Evolutionary conservation across 2,888 invertebrate species (phyloP), one percentile per base, ranked within the genome.

Genomic region (Formica aserva): DNA sequence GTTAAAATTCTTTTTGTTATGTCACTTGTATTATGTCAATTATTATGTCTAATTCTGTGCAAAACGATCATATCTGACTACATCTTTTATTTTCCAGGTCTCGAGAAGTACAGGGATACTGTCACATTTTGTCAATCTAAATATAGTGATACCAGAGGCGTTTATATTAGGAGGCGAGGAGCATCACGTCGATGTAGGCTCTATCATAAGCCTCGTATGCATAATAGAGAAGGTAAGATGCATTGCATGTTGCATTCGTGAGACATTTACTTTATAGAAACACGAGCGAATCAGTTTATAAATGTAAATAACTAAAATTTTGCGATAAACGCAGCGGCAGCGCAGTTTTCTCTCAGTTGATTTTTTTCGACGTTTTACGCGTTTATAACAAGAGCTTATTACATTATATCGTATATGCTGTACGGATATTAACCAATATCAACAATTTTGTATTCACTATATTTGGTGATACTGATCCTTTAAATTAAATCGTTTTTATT

Each of bases 181-280:
- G 95, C 97, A 98, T 95, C 98, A 98, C 95, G 98, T 98, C 87
- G 98, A 98, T 95, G 97, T 97, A 93, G 98, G 98, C 93, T 98
- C 98, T 95, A 97, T 98, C 93, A 98, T 98, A 95, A 98, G 97
- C 95, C 97, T 98, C 93, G 98, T 97, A 91, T 98, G 98, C 96
- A 97, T 98, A 94, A 98, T 98, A 94, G 98, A 98, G 95, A 98
- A 98, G 97, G 98, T 98, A 95, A 96, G 95, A 93, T 67, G 32
- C 76, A 63, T 18, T 57, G 75, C 71, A 71, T 35, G 29, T 66
- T 35, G 41, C 65, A 57, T 29, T 71, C 29, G 67, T 11, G 32
- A 45, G n/a, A 52, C 26, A 62, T 62, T 63, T 69, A 63, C 67
- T 76, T 55, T 48, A 55, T 35, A 18, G 60, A 13, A 48, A n/a